Evolutionary conservation across 2,797 vertebrate genomes (phyloP).

Genomic region (Rhynchotus rufescens): DNA sequence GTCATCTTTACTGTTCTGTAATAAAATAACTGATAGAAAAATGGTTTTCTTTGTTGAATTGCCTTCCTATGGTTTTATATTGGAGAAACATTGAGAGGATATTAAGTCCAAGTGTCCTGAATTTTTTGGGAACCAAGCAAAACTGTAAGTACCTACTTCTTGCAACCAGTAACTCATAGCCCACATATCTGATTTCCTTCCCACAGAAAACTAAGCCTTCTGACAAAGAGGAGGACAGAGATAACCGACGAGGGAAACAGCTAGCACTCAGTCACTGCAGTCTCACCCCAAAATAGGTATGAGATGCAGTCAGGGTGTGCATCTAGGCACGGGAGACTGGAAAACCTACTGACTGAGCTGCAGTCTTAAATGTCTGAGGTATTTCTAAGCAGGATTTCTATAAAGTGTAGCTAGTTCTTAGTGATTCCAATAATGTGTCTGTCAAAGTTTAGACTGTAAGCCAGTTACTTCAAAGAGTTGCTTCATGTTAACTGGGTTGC

Average conservation of each 20-base stretch:
- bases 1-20: neutral
- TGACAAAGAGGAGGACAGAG: neutral
- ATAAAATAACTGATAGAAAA: constrained; percentile 13
- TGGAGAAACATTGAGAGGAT: neutral
- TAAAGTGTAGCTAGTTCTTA: neutral
- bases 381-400: neutral
- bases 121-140: neutral
- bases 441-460: neutral
- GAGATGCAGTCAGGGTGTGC: neutral
- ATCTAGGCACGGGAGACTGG: neutral
- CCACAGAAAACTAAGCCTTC: neutral
- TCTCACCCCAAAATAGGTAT: neutral
- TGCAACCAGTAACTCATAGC: neutral
- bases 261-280: neutral
- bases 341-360: neutral
- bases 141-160: neutral
- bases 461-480: neutral
- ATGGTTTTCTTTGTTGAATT: neutral
- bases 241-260: neutral
- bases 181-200: neutral
- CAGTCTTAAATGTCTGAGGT: neutral
- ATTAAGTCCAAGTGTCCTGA: neutral
- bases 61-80: neutral
- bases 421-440: neutral
- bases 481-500: neutral